Evolutionary conservation across 2,888 invertebrate genomes (phyloP), one percentile per base, ranked within the genome.

Genomic region (Beris morrisii): DNA sequence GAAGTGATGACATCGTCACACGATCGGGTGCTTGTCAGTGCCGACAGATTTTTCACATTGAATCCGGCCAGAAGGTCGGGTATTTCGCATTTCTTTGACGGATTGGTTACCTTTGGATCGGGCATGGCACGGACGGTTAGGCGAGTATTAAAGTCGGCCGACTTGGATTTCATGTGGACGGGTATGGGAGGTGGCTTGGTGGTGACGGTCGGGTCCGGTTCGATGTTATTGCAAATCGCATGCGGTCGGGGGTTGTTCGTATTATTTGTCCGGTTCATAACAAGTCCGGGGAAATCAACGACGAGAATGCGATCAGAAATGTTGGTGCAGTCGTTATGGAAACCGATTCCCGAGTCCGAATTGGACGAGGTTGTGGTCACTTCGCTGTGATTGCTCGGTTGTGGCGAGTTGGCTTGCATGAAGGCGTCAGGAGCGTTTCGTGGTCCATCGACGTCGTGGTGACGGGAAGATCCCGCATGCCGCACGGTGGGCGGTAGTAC

Each of bases 331-430:
- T 95, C 94, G 73, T 95, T 95, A 70, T 93, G 88, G 74, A 95
- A 95, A 0, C 96, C 96, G 69, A 97, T 95, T 0, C 97, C 96
- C 2, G 95, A 96, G 78, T 97, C 97, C 66, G 95, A 95, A 78
- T 95, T 96, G 73, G 94, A 95, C 0, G 94, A 95, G 22, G 92
- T 91, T 0, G 89, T 89, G 0, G 90, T 90, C 7, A 90, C 85
- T 72, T 90, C 91, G 74, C 91, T 92, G 69, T 90, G 88, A 74
- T 88, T 89, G 76, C 92, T 93, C 0, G 92, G 93, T 72, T 93
- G 93, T 0, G 93, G 93, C 0, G 93, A 93, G 73, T 90, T 88
- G 0, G 90, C 89, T 1, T 75, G 76, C 43, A 71, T 65, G 0
- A 74, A 73, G 22, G 71, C 72, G 0, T 69, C 71, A 2, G 65